Evolutionary conservation across 2,888 invertebrate genomes (phyloP).

Genomic region (Erebia ligea): DNA sequence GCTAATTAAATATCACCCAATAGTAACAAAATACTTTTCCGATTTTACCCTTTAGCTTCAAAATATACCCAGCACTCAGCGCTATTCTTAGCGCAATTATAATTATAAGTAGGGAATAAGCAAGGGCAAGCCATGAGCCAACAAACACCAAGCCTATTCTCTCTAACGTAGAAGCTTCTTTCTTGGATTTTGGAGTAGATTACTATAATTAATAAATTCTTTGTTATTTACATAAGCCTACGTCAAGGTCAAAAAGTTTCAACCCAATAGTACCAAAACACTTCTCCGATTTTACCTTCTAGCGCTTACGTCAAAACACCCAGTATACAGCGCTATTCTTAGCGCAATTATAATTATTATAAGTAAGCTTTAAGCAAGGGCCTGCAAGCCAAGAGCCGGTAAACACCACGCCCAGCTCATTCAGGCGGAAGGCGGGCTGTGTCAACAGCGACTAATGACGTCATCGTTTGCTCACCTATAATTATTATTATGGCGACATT

Average conservation of each 20-base stretch:
- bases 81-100: slow-evolving; percentile 34
- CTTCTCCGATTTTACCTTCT: background rate
- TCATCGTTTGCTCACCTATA: slow-evolving; percentile 70
- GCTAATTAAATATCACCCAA: too few species aligned
- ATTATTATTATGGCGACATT: slow-evolving; percentile 49
- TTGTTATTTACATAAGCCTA: too few species aligned
- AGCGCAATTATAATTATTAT: slow-evolving; percentile 44
- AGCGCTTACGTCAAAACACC: background rate
- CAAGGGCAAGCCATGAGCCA: slow-evolving; percentile 28
- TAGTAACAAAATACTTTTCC: too few species aligned
- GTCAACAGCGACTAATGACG: slow-evolving; percentile 78
- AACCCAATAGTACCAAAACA: too few species aligned
- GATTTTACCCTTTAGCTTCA: background rate
- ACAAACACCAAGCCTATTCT: slow-evolving; percentile 62
- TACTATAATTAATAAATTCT: too few species aligned
- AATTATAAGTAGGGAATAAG: slow-evolving; percentile 41
- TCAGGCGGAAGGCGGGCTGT: slow-evolving; percentile 73
- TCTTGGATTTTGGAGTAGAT: too few species aligned
- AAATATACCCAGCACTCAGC: slow-evolving; percentile 2
- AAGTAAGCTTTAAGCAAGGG: slow-evolving; percentile 36
- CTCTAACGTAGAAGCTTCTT: too few species aligned
- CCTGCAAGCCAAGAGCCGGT: slow-evolving; percentile 26
- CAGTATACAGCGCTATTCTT: slow-evolving; percentile 12
- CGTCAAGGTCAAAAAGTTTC: too few species aligned
- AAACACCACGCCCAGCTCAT: slow-evolving; percentile 67